Evolutionary conservation across 1,140 invertebrate genomes (phyloP).

Genomic region (Magallana ariakensis): DNA sequence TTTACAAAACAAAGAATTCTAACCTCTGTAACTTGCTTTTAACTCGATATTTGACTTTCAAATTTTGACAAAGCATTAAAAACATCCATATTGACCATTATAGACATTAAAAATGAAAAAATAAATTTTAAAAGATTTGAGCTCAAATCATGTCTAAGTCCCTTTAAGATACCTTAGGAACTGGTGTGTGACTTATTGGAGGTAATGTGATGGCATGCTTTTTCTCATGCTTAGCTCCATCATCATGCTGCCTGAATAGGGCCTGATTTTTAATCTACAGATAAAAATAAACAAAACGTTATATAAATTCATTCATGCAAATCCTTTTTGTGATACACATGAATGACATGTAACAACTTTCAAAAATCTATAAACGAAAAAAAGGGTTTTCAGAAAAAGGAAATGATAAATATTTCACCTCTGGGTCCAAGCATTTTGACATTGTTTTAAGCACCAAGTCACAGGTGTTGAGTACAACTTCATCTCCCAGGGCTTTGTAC

Average conservation of each 20-base stretch:
- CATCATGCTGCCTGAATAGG: not conserved
- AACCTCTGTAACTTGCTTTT: too few species aligned
- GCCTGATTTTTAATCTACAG: not conserved
- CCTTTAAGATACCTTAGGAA: not conserved
- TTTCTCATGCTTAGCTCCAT: not conserved
- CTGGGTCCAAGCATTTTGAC: slow-evolving; percentile 35
- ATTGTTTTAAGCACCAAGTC: slow-evolving; percentile 47
- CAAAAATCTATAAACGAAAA: too few species aligned
- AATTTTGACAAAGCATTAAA: too few species aligned
- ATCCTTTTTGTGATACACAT: not conserved
- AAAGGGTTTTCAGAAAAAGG: not conserved
- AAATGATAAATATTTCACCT: slow-evolving; percentile 23
- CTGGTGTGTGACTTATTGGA: not conserved
- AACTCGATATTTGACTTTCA: too few species aligned
- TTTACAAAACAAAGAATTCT: too few species aligned
- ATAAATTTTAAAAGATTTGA: too few species aligned
- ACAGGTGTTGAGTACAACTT: slow-evolving; percentile 42
- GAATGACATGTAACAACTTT: too few species aligned
- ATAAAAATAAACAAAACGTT: not conserved
- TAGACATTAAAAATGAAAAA: too few species aligned
- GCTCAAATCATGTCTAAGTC: too few species aligned
- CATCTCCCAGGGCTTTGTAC: slow-evolving; percentile 42
- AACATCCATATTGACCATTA: too few species aligned
- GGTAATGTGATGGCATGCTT: not conserved
- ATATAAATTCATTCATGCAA: not conserved